These are phyloP conservation scores for Aricia artaxerxes DNA, from an alignment of 2,888 invertebrate species.

Conservation along the genomic window DNA sequence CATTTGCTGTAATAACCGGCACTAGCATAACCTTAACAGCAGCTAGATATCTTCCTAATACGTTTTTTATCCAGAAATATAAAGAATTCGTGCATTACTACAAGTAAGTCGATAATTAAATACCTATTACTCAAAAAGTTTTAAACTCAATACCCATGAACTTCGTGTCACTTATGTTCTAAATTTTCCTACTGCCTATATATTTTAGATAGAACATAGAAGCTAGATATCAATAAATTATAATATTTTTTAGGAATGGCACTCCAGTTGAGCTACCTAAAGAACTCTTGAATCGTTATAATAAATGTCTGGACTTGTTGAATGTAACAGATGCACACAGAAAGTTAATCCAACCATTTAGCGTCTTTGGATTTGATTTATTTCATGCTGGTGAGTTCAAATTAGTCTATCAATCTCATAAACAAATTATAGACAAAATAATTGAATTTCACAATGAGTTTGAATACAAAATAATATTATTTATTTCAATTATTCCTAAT, in stretches of 20 bases:
- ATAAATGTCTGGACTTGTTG: conserved; percentile 82
- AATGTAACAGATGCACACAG: conserved; percentile 73
- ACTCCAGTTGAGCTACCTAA: conserved; percentile 77
- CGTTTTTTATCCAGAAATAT: conserved; percentile 81
- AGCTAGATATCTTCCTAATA: conserved; percentile 81
- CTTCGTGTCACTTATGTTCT: too few species aligned
- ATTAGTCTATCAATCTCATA: background rate
- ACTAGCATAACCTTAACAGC: conserved; percentile 72
- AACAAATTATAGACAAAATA: background rate
- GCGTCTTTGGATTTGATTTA: conserved; percentile 86
- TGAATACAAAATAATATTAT: too few species aligned
- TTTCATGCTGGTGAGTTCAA: conserved; percentile 82
- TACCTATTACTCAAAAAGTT: conserved; percentile 32
- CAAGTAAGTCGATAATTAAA: conserved; percentile 58
- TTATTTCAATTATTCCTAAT: too few species aligned
- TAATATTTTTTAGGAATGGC: conserved; percentile 76
- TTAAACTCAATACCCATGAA: too few species aligned
- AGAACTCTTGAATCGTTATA: conserved; percentile 71
- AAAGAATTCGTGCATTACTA: conserved; percentile 83
- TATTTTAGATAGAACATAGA: too few species aligned
- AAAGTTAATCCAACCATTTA: conserved; percentile 82
- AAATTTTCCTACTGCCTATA: too few species aligned
- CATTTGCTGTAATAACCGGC: conserved; percentile 69
- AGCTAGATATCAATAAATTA: conserved; percentile 26
- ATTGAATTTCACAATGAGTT: too few species aligned